These are phyloP conservation scores for Odontamblyopus lacepedii DNA, from an alignment of 2,797 vertebrate species.

Conservation along the genomic window DNA sequence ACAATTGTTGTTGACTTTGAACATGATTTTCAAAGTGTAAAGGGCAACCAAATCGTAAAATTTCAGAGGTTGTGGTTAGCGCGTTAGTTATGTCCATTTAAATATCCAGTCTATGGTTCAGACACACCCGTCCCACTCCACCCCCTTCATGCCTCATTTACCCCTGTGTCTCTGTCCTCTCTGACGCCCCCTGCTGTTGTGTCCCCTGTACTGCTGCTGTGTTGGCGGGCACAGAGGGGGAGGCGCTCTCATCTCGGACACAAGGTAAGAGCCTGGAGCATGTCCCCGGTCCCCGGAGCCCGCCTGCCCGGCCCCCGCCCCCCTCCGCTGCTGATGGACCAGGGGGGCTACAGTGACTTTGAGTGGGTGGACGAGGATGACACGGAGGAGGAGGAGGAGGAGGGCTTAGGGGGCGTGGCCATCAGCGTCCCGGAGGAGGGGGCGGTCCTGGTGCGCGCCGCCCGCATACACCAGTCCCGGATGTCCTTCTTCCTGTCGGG, in stretches of 20 bases:
- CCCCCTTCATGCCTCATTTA: constrained; percentile 13
- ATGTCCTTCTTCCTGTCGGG: constrained; percentile 86
- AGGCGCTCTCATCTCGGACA: constrained; percentile 84
- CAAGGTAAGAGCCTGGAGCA: constrained; percentile 82
- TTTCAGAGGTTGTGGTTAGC: too few species aligned
- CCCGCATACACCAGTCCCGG: constrained; percentile 74
- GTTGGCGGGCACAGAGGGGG: constrained; percentile 78
- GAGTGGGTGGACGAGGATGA: constrained; percentile 76
- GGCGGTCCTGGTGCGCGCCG: constrained; percentile 64
- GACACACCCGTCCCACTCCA: not conserved
- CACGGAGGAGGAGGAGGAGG: constrained; percentile 62
- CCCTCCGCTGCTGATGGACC: constrained; percentile 62
- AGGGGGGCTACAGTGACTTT: constrained; percentile 52
- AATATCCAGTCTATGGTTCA: too few species aligned
- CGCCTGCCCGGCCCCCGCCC: constrained; percentile 48
- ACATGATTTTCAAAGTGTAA: too few species aligned
- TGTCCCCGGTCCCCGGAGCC: constrained; percentile 69
- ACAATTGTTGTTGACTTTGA: too few species aligned
- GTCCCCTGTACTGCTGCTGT: constrained; percentile 86
- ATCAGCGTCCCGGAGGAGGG: constrained; percentile 83
- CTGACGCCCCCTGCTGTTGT: constrained; percentile 80
- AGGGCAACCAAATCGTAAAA: too few species aligned
- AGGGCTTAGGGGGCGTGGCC: constrained; percentile 74
- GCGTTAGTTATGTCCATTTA: too few species aligned
- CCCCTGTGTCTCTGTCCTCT: constrained; percentile 37